phyloP scores from a whole-genome alignment of 1,140 invertebrate genomes.

The Diorhabda carinulata region DNA sequence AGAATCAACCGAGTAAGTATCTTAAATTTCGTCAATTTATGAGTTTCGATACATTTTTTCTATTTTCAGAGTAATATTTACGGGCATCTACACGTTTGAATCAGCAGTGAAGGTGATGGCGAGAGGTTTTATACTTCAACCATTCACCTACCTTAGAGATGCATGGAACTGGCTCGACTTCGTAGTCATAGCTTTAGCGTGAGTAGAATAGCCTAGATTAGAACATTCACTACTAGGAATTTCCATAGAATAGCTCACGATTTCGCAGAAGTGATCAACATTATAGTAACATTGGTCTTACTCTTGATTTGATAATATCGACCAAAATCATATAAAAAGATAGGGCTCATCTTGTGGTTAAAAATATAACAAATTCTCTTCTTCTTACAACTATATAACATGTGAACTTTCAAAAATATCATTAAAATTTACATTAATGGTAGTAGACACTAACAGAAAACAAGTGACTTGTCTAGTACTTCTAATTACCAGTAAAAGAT shows the following conservation, averaged over 20 bases:
- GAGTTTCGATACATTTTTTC: conserved; percentile 14
- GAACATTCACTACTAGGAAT: conserved; percentile 12
- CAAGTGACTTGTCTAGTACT: too few relatives aligned
- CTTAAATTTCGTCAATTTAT: too few relatives aligned
- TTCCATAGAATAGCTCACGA: conserved; percentile 21
- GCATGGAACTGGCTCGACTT: conserved; percentile 99
- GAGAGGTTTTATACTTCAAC: conserved; percentile 97
- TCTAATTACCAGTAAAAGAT: too few relatives aligned
- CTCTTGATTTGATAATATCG: too few relatives aligned
- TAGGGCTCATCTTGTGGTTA: too few relatives aligned
- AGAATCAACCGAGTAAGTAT: conserved; percentile 95
- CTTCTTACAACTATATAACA: too few relatives aligned
- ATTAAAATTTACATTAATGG: too few relatives aligned
- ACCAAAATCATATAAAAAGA: too few relatives aligned
- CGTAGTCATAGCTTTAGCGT: conserved; percentile 99
- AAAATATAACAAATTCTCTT: too few relatives aligned
- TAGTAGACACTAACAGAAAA: too few relatives aligned
- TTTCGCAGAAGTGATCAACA: not conserved
- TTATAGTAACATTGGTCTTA: not conserved
- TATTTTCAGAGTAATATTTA: conserved; percentile 93
- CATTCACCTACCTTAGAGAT: conserved; percentile 99
- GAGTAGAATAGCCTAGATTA: conserved; percentile 63
- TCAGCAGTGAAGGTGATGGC: conserved; percentile 98
- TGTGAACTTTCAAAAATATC: too few relatives aligned
- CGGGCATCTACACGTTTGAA: conserved; percentile 99